Percentiles rank a stretch among this genome's conserved stretches.
Conservation (phyloP, 2,797 vertebrate genomes). For the Lutjanus argentimaculatus region DNA sequence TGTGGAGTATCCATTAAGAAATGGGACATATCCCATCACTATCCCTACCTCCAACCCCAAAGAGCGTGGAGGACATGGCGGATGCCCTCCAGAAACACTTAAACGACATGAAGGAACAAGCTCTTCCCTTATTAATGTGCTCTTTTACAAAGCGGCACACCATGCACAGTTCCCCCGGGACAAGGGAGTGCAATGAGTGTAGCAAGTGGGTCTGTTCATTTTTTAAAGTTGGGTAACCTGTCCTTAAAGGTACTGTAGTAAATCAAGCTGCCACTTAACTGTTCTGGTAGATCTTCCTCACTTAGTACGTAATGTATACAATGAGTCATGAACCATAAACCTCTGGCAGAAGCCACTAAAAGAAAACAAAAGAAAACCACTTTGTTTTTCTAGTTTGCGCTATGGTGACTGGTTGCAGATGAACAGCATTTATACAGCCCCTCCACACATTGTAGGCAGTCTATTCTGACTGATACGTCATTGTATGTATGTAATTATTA, state of each 20-base stretch:
- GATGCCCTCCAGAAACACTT: constrained; percentile 81
- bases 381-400: constrained; percentile 8
- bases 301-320: constrained; percentile 52
- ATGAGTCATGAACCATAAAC: constrained; percentile 51
- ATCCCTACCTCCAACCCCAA: constrained; percentile 59
- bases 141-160: constrained; percentile 78
- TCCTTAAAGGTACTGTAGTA: constrained; percentile 72
- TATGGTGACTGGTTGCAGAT: background rate
- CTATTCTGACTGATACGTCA: too few species aligned
- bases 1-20: constrained; percentile 73
- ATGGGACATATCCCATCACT: constrained; percentile 61
- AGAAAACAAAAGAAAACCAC: background rate
- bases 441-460: too few species aligned
- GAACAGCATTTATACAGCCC: background rate
- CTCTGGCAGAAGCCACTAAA: constrained; percentile 25
- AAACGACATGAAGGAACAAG: constrained; percentile 76
- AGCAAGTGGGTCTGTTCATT: constrained; percentile 69
- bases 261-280: constrained; percentile 71
- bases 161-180: constrained; percentile 66
- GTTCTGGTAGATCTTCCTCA: constrained; percentile 54
- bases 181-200: constrained; percentile 66
- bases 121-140: constrained; percentile 82
- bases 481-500: too few species aligned
- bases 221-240: constrained; percentile 75
- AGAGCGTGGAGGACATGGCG: constrained; percentile 67